Conservation (phyloP, 2,888 invertebrate genomes). For the Acrocera orbiculus region DNA sequence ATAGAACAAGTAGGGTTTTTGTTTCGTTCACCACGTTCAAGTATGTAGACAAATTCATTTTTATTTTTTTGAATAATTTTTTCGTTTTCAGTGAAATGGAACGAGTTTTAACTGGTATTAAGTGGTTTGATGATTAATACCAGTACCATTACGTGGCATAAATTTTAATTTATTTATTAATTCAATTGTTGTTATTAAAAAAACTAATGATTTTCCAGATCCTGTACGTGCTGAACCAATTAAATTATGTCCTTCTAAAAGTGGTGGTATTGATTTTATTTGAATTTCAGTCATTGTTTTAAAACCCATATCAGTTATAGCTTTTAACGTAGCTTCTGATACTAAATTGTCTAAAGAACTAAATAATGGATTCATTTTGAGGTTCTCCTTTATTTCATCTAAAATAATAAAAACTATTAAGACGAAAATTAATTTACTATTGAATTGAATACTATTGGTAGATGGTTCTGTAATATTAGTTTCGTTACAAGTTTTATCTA, state of each 20-base stretch:
- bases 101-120: too few relatives aligned
- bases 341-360: slow-evolving; percentile 44
- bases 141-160: slow-evolving; percentile 86
- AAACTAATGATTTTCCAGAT: slow-evolving; percentile 91
- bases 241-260: slow-evolving; percentile 82
- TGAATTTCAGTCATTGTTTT: slow-evolving; percentile 91
- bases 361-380: slow-evolving; percentile 42
- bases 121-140: slow-evolving; percentile 79
- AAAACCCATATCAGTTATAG: slow-evolving; percentile 81
- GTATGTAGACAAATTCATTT: too few relatives aligned
- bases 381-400: slow-evolving; percentile 43
- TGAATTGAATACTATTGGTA: neutral
- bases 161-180: slow-evolving; percentile 77
- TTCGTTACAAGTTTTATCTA: neutral
- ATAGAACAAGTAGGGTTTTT: too few relatives aligned
- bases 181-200: slow-evolving; percentile 89
- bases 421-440: too few relatives aligned
- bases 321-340: slow-evolving; percentile 66
- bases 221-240: slow-evolving; percentile 93
- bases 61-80: too few relatives aligned
- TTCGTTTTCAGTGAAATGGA: too few relatives aligned
- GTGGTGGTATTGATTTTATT: slow-evolving; percentile 69
- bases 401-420: too few relatives aligned
- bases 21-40: too few relatives aligned
- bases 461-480: slow-evolving; percentile 1